Percentiles rank a stretch among this genome's conserved stretches.
These are phyloP conservation scores for Oscheius myriophilus DNA, from an alignment of 2,888 invertebrate species.

Conservation along the genomic window DNA sequence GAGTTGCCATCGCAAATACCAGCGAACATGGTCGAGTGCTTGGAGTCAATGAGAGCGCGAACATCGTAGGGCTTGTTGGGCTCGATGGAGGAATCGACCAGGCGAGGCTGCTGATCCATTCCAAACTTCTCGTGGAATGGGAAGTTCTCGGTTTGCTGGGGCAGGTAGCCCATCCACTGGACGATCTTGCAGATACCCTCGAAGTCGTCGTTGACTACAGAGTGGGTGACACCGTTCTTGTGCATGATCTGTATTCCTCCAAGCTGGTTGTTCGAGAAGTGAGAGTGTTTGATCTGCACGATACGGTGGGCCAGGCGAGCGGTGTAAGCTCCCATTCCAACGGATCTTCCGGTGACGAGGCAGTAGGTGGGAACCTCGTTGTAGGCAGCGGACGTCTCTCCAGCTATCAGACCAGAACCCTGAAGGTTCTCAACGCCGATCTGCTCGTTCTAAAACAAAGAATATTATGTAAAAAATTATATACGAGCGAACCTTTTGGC, in stretches of 20 bases:
- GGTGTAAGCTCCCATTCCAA: conserved; percentile 96
- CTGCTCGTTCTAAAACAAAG: conserved; percentile 52
- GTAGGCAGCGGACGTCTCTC: conserved; percentile 95
- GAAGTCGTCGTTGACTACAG: conserved; percentile 87
- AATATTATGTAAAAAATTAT: no score
- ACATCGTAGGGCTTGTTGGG: conserved; percentile 82
- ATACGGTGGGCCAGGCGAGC: conserved; percentile 89
- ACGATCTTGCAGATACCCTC: conserved; percentile 81
- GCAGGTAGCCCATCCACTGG: conserved; percentile 92
- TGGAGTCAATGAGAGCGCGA: conserved; percentile 82
- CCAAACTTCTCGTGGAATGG: conserved; percentile 23
- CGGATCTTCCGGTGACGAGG: conserved; percentile 93
- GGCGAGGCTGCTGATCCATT: conserved; percentile 22
- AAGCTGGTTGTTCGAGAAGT: conserved; percentile 96
- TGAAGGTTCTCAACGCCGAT: conserved; percentile 92
- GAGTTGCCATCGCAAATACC: conserved; percentile 89
- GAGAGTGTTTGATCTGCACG: conserved; percentile 79
- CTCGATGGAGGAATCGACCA: conserved; percentile 69
- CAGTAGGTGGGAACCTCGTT: conserved; percentile 89
- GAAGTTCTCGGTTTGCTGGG: conserved; percentile 74
- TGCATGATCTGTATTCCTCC: conserved; percentile 98
- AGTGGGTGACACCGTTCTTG: conserved; percentile 95
- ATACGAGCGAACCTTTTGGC: conserved; percentile 74
- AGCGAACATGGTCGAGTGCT: conserved; percentile 73
- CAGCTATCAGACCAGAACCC: conserved; percentile 84